Base-by-base conservation (phyloP, 2,113 vertebrate species). In the Xiphophorus hellerii region DNA sequence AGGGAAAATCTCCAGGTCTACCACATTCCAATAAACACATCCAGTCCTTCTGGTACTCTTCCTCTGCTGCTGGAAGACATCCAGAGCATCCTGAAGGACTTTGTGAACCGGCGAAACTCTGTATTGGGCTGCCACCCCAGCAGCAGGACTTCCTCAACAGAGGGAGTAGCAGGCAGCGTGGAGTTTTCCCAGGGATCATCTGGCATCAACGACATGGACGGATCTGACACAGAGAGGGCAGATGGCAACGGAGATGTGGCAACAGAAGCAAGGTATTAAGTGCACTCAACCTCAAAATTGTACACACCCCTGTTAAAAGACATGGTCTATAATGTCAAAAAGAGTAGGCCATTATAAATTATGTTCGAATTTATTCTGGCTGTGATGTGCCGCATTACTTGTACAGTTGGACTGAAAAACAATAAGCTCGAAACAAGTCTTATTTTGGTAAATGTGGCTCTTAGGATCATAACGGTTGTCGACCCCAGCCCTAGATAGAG, bases 111-210 rank as follows among this genome's bases (percentile, higher is more conserved):
- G 73, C 94, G 94, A 58, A 95, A 95, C 77, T 92, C 94, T 22
- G 93, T 96, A 83, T 94, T 97, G 87, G 91, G 81, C 62, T 91
- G 92, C 68, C 89, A 88, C 62, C 95, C 95, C 73, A 97, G 96
- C 85, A 97, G 96, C 74, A 94, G 96, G 90, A 98, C 96, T 0
- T 98, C 97, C 35, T 98, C 97, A 71, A 98, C 97, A 2, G 97
- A 98, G 86, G 97, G 97, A 0, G 96, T 98, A 82, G 97, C 96
- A 54, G 97, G 97, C 81, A 98, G 97, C 3, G 96, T 97, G 33
- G 96, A 97, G 2, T 96, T 97, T 79, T 98, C 97, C 58, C 97
- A 98, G 87, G 97, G 96, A 15, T 98, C 97, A 30, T 98, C 97
- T 10, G 97, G 97, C 42, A 96, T 98, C 77, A 94, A 95, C 89